These are phyloP conservation scores for Subacronicta megacephala DNA, from an alignment of 2,888 invertebrate genomes.

Conservation along the genomic window DNA sequence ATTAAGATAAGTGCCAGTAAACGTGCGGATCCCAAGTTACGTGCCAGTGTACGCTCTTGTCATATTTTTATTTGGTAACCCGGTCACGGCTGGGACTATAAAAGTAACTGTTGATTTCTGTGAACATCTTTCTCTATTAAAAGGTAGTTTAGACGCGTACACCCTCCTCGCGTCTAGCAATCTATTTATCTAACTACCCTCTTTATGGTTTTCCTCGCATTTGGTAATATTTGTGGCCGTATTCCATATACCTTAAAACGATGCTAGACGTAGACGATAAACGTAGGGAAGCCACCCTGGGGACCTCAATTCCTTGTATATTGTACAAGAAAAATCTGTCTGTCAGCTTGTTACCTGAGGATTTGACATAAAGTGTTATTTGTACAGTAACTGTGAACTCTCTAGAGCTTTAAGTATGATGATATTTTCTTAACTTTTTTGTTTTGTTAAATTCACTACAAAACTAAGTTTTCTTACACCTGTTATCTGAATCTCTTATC, in stretches of 20 bases:
- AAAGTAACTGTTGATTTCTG: constrained; percentile 79
- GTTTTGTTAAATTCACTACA: constrained; percentile 20
- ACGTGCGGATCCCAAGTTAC: constrained; percentile 30
- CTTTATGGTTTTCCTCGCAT: constrained; percentile 74
- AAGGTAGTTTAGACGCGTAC: constrained; percentile 74
- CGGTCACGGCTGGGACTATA: constrained; percentile 70
- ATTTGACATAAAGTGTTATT: constrained; percentile 43
- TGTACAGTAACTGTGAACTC: constrained; percentile 35
- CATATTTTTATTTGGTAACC: constrained; percentile 65
- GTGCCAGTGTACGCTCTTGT: constrained; percentile 46
- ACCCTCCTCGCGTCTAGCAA: constrained; percentile 70
- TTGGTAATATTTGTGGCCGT: constrained; percentile 65
- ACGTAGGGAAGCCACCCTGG: constrained; percentile 39
- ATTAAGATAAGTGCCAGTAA: constrained; percentile 52
- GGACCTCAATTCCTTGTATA: constrained; percentile 48
- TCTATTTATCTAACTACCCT: constrained; percentile 80
- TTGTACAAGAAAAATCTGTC: constrained; percentile 52
- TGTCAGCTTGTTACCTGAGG: constrained; percentile 49
- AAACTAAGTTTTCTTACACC: constrained; percentile 22
- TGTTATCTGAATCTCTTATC: constrained; percentile 10
- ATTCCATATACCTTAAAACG: constrained; percentile 53
- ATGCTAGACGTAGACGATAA: constrained; percentile 51
- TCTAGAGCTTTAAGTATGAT: constrained; percentile 42
- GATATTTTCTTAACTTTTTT: constrained; percentile 40
- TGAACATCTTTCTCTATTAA: constrained; percentile 79